Evolutionary conservation across 2,888 invertebrate genomes (phyloP), one percentile per base, ranked within the genome.

Genomic region (Emmelina monodactyla): DNA sequence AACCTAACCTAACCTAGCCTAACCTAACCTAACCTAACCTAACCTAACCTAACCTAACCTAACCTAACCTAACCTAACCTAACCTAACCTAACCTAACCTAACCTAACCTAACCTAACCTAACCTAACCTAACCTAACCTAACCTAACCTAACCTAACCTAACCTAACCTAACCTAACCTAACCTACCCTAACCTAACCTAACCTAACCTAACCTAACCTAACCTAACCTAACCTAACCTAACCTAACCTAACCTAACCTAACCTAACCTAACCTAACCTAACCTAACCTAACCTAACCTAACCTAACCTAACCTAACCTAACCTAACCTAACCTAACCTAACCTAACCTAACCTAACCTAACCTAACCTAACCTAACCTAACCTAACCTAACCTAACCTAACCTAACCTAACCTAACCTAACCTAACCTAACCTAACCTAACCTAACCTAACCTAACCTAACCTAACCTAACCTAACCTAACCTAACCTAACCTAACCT

Each of bases 401-500:
- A 31, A 31, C 30, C 30, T 30, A 34, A 34, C 14, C 28, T 9
- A 22, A 28, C 35, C 33, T 35, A 40, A 40, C 35, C 34, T 37
- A 34, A 35, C 38, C 38, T 36, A 35, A 40, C 37, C 38, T 40
- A 16, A 37, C 33, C 34, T 19, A 19, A 19, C 19, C 19, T 19
- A 19, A 19, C 19, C 19, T 19, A 29, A 30, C 32, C 31, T 33
- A 33, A 37, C 40, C 41, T 39, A 39, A 36, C 38, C 41, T 34
- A 38, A 38, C 38, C 40, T 41, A 35, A 38, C 35, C 40, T 37
- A 40, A 38, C 40, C 42, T 38, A 42, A 42, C 19, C 19, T 19
- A 19, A 19, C 19, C 19, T 19, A 19, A 19, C 42, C 42, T 42
- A 42, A 39, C 39, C 39, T 38, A 40, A 40, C 37, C 40, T 37